Base-by-base conservation (phyloP, 2,113 vertebrate species). In the Erpornis zantholeuca region DNA sequence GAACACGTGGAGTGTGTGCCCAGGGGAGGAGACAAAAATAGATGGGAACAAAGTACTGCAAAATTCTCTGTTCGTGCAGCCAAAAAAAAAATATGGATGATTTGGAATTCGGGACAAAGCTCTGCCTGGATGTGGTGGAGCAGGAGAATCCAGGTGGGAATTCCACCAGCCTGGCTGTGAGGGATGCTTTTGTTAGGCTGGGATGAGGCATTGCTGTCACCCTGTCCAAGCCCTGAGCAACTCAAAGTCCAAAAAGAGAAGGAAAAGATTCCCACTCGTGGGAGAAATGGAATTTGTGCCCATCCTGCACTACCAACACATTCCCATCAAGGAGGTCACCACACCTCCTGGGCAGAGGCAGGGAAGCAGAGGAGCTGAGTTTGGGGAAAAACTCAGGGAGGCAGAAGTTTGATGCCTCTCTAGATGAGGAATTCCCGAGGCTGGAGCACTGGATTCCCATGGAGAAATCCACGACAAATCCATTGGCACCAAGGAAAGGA, bases 61-160 rank as follows among this genome's bases (percentile, higher is more conserved):
- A 88, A 86, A 12, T 3, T 52, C 40, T 1, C 2, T 20, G 47
- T 24, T 90, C 59, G 57, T 54, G 66, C 47, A 28, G 44, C 49
- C 0, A 12, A 71, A 38, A 57, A 61, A 47, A 44, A 13, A 20
- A n/a, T n/a, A n/a, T n/a, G 0, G 19, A 7, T 44, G 2, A 2
- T 45, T 29, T 24, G n/a, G 56, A 33, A n/a, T 57, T 70, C 9
- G 56, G 52, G 61, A 38, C 66, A 72, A 47, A 40, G 73, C n/a
- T 52, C 15, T 69, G 59, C 59, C 57, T 2, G 2, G 24, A 35
- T 6, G 4, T 3, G 27, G 44, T 3, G 4, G 47, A 53, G 29
- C 40, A 50, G 64, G 33, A 24, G 61, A 38, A 47, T 10, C n/a
- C 38, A 13, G 2, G 53, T 60, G 86, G 65, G 86, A 52, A 88